Conservation (phyloP, 64 coral and sea anemone species). For the Montipora capricornis region DNA sequence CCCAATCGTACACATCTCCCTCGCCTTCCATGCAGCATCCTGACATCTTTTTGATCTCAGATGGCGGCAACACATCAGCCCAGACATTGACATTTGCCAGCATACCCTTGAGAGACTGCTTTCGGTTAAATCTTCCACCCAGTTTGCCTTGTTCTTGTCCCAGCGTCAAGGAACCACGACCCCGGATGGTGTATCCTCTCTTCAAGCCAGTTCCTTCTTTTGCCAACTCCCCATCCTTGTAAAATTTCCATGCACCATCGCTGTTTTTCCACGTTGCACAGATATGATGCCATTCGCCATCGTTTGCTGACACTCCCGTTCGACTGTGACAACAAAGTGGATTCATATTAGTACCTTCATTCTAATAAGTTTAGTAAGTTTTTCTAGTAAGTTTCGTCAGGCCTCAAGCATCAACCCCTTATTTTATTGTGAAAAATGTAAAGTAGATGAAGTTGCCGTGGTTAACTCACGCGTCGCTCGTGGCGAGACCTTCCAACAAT, state of each 20-base stretch:
- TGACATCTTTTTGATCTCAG: not conserved
- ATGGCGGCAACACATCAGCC: not conserved
- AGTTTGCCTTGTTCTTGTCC: not conserved
- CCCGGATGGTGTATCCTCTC: not conserved
- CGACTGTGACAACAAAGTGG: not conserved
- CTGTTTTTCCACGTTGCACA: conserved; percentile 12
- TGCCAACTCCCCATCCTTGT: conserved; percentile 17
- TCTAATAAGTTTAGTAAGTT: not conserved
- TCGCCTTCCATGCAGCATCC: not conserved
- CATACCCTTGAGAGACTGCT: not conserved
- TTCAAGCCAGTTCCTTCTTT: not conserved
- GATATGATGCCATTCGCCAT: conserved; percentile 37
- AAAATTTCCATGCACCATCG: not conserved
- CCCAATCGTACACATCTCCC: not conserved
- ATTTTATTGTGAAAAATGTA: no score
- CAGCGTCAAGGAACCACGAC: not conserved
- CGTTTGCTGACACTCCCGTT: not conserved
- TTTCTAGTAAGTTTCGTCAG: not conserved
- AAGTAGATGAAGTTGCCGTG: no score
- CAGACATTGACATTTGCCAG: not conserved
- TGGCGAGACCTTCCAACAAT: no score
- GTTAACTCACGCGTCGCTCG: no score
- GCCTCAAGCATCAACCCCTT: not conserved
- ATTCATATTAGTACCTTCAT: not conserved
- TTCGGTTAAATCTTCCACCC: not conserved